A percentile compares a stretch with the other conserved stretches of the same genome.
Evolutionary conservation across 2,797 vertebrate species (phyloP).

Genomic region (Rhinatrema bivittatum): DNA sequence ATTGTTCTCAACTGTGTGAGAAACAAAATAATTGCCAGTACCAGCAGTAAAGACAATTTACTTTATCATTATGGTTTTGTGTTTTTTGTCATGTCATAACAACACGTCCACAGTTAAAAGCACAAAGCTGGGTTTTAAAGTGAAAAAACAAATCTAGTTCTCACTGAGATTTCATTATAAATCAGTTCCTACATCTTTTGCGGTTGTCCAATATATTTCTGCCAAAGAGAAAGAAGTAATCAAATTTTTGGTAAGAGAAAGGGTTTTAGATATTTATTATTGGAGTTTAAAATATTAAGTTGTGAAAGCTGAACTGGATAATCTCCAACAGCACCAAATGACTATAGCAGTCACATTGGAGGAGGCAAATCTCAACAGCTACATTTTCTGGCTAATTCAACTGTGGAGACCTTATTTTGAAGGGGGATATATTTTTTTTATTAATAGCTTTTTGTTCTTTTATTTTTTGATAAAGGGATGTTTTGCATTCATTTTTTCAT

Average conservation of each 20-base stretch:
- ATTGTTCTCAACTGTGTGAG: background rate
- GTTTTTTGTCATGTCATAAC: conserved; percentile 1
- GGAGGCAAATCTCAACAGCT: no score
- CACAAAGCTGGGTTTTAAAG: background rate
- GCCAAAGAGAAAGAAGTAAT: conserved; percentile 14
- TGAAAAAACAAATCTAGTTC: background rate
- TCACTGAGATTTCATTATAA: conserved; percentile 1
- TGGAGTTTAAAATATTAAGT: conserved; percentile 1
- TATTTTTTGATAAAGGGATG: no score
- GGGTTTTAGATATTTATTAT: conserved; percentile 11
- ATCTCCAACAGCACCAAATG: no score
- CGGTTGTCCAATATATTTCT: conserved; percentile 16
- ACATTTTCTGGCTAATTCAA: no score
- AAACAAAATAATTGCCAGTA: background rate
- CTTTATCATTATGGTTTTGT: background rate
- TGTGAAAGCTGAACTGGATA: no score
- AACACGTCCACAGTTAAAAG: background rate
- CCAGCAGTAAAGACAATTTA: background rate
- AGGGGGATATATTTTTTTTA: no score
- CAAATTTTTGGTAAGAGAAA: conserved; percentile 23
- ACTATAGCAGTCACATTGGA: no score
- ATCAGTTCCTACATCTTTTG: conserved; percentile 4
- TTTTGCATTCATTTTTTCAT: no score
- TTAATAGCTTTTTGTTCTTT: no score
- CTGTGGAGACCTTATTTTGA: no score